Percentiles rank a stretch among this genome's conserved stretches.
These are phyloP conservation scores for Oligia latruncula DNA, from an alignment of 2,888 invertebrate genomes.

Conservation along the genomic window DNA sequence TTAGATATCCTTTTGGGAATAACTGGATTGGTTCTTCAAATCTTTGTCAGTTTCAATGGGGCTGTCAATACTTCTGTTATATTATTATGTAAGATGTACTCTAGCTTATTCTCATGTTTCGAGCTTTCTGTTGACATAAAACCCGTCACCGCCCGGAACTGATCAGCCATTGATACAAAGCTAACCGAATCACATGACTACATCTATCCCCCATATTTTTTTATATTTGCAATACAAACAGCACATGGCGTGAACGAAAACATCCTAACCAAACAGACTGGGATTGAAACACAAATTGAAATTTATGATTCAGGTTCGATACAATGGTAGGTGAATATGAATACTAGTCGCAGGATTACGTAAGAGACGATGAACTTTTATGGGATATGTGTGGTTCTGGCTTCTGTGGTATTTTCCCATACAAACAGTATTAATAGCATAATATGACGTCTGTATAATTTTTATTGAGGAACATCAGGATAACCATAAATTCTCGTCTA, in stretches of 20 bases:
- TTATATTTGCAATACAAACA: constrained; percentile 37
- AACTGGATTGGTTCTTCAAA: constrained; percentile 1
- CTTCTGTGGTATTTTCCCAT: neutral
- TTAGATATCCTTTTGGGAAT: constrained; percentile 6
- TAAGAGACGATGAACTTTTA: constrained; percentile 33
- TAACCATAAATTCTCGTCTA: neutral
- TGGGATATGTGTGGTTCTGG: constrained; percentile 6
- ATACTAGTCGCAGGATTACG: constrained; percentile 47
- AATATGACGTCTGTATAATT: neutral
- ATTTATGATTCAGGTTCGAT: constrained; percentile 55
- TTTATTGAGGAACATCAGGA: neutral
- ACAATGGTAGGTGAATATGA: constrained; percentile 51
- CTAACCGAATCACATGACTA: constrained; percentile 29
- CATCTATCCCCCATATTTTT: constrained; percentile 23
- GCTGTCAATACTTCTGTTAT: neutral
- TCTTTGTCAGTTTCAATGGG: neutral
- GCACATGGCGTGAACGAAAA: constrained; percentile 50
- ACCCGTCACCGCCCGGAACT: constrained; percentile 8
- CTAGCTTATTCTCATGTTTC: neutral
- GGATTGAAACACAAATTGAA: constrained; percentile 53
- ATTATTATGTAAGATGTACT: neutral
- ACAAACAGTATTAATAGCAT: constrained; percentile 1
- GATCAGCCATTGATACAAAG: constrained; percentile 24
- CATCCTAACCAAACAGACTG: constrained; percentile 52
- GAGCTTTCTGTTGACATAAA: constrained; percentile 5